Conservation (phyloP, 2,113 vertebrate genomes). For the Onychorhynchus coronatus region DNA sequence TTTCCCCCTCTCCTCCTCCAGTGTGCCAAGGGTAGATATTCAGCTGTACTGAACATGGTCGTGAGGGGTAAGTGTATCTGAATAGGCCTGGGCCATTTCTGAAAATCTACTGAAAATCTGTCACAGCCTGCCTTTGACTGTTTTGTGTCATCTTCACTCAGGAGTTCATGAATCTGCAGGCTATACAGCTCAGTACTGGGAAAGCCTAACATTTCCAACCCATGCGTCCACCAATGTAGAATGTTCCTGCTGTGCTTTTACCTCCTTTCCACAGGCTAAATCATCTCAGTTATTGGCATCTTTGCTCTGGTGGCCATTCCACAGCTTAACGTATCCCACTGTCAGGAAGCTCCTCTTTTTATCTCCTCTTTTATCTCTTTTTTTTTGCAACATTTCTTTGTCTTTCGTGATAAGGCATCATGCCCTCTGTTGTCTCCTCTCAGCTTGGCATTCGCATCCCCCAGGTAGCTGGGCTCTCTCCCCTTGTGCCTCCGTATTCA, state of each 20-base stretch:
- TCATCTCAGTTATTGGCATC: neutral
- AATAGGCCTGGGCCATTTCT: neutral
- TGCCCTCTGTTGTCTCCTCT: neutral
- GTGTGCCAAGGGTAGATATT: neutral
- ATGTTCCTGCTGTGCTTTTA: neutral
- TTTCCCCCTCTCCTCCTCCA: neutral
- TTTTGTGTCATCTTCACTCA: neutral
- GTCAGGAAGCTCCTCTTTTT: neutral
- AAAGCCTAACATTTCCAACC: neutral
- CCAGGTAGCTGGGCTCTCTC: neutral
- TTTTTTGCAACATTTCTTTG: neutral
- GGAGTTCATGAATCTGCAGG: neutral
- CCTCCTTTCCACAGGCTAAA: neutral
- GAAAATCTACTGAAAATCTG: neutral
- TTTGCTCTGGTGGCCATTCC: neutral
- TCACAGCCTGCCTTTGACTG: neutral
- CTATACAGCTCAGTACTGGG: neutral
- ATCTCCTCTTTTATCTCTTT: fast-evolving
- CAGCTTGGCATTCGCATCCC: fast-evolving
- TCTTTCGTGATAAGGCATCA: fast-evolving
- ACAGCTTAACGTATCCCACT: neutral
- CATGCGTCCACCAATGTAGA: neutral
- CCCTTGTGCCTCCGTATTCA: fast-evolving
- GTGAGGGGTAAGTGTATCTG: neutral
- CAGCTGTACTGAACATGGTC: neutral